Evolutionary conservation across 2,888 invertebrate species (phyloP).

Genomic region (Operophtera brumata): DNA sequence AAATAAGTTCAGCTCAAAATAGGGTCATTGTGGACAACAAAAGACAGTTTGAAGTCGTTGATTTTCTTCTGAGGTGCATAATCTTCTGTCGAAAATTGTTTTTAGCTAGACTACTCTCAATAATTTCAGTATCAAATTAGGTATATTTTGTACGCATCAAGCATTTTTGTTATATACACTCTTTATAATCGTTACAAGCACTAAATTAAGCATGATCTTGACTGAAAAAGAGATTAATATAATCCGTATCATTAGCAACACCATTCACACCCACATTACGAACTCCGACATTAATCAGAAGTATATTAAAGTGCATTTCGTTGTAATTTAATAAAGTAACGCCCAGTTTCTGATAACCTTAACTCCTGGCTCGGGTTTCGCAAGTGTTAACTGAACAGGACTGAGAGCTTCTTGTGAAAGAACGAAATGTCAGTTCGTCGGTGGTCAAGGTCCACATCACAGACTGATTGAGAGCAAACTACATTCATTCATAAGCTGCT

Average conservation of each 20-base stretch:
- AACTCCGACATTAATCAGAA: neutral
- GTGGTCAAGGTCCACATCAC: neutral
- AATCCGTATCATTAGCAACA: neutral
- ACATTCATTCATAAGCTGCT: neutral
- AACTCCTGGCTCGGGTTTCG: slow-evolving; percentile 11
- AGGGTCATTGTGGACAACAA: no score
- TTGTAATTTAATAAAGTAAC: slow-evolving; percentile 1
- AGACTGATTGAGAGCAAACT: neutral
- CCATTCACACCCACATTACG: neutral
- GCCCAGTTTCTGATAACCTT: slow-evolving; percentile 27
- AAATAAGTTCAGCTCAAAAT: no score
- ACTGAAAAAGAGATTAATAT: no score
- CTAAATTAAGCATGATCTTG: no score
- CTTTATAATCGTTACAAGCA: no score
- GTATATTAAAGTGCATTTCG: neutral
- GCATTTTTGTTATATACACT: no score
- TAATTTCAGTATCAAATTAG: no score
- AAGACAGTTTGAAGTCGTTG: no score
- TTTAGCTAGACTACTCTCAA: no score
- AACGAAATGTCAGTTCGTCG: neutral
- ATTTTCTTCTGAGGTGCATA: no score
- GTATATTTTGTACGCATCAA: no score
- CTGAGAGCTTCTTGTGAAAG: slow-evolving; percentile 1
- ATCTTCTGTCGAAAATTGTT: no score
- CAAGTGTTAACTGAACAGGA: neutral